Evolutionary conservation across 2,888 invertebrate genomes (phyloP).

Genomic region (Himalopsyche kuldschensis): DNA sequence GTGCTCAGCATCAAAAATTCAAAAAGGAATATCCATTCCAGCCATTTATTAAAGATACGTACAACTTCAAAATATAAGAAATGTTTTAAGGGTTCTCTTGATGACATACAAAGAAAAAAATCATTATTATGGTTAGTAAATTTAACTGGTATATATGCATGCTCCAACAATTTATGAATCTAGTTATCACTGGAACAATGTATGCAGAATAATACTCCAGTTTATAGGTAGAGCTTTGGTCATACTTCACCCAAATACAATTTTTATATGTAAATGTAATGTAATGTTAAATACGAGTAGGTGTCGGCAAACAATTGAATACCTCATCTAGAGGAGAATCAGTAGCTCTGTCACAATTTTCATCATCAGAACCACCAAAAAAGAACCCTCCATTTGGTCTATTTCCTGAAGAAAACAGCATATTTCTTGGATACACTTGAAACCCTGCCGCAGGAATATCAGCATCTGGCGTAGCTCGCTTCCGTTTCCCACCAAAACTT

Average conservation of each 20-base stretch:
- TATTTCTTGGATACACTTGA: slow-evolving; percentile 58
- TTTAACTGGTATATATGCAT: too few relatives aligned
- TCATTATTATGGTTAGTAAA: too few relatives aligned
- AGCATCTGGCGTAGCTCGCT: slow-evolving; percentile 49
- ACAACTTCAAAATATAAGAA: too few relatives aligned
- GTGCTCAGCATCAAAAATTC: too few relatives aligned
- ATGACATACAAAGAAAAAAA: too few relatives aligned
- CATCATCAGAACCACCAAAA: slow-evolving; percentile 55
- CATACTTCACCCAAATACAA: too few relatives aligned
- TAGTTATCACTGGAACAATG: background rate
- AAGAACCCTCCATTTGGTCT: slow-evolving; percentile 45
- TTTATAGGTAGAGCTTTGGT: too few relatives aligned
- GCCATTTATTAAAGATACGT: too few relatives aligned
- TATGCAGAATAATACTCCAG: background rate
- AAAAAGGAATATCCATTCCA: too few relatives aligned
- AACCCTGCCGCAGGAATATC: slow-evolving; percentile 48
- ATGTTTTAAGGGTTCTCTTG: too few relatives aligned
- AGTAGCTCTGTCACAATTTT: slow-evolving; percentile 51
- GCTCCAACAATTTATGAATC: too few relatives aligned
- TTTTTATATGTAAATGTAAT: background rate
- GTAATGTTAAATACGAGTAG: background rate
- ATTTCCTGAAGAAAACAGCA: slow-evolving; percentile 55
- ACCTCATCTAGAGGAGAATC: slow-evolving; percentile 58
- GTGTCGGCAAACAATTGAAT: slow-evolving; percentile 38
- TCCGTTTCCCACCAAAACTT: slow-evolving; percentile 56